Evolutionary conservation across 2,113 vertebrate genomes (phyloP), one percentile per base, ranked within the genome.

Genomic region (Cacatua alba): DNA sequence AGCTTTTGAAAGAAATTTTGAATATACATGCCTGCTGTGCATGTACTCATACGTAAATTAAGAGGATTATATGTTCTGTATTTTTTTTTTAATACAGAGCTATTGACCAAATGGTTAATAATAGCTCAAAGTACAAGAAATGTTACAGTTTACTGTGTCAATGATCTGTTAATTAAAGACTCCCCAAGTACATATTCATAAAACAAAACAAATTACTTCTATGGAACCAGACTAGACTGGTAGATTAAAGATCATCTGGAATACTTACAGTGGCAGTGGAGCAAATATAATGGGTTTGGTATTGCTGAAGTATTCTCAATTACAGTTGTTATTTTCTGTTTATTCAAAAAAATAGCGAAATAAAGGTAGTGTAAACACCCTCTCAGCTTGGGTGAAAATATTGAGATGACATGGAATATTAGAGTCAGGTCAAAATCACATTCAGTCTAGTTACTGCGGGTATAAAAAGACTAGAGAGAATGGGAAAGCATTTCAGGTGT

Each of bases 231-330:
- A 75, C 12, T 63, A 78, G 35, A 17, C 12, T 84, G 71, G 13
- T 35, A 46, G 44, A 94, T 80, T 94, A 91, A 95, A 84, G 83
- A 80, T n/a, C 17, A 92, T 51, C 90, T 95, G 26, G 52, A 97
- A 52, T 23, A 44, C 78, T 88, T 75, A 77, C 4, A 81, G 21
- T 65, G 41, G 65, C n/a, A 89, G 19, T 93, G 48, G 25, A 95
- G 9, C 11, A 95, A 82, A 19, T 10, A 77, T 25, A 97, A 84
- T 89, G 71, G 6, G 29, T 86, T 90, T 92, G 29, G 20, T 95
- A 63, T 92, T 87, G 79, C 35, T 28, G 39, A 80, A 78, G 6
- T 81, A 35, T 33, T 93, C 59, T 93, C 33, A 72, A 23, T 86
- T 48, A 33, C 43, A 76, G 20, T 14, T 82, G 69, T 86, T 93